phyloP scores from a whole-genome alignment of 2,113 vertebrate species.

The Callopanchax toddi region DNA sequence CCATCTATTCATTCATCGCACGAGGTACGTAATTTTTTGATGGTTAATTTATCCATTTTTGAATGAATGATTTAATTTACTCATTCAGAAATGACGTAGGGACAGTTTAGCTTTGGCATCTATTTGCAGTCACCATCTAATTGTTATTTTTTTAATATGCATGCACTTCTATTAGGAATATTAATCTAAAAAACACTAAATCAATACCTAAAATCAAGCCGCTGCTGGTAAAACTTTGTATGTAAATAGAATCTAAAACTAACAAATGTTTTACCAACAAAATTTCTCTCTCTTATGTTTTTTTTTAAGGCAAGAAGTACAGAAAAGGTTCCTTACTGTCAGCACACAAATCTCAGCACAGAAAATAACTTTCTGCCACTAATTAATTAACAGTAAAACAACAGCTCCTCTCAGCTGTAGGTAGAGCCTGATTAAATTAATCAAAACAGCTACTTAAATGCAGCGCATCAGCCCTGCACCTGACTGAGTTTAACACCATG shows the following conservation, averaged over 20 bases:
- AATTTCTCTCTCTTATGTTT: background rate
- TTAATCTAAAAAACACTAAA: background rate
- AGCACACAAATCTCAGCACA: background rate
- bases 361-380: background rate
- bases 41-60: too few species aligned
- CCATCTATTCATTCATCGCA: background rate
- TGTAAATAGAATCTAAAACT: background rate
- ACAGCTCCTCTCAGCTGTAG: background rate
- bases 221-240: background rate
- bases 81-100: background rate
- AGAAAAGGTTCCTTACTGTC: background rate
- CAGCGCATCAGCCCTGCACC: conserved; percentile 19
- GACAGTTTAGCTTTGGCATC: background rate
- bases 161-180: background rate
- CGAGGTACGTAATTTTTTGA: background rate
- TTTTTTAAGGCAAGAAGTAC: background rate
- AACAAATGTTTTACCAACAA: background rate
- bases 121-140: too few species aligned
- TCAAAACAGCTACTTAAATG: conserved; percentile 3
- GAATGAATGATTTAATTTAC: background rate
- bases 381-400: conserved; percentile 1
- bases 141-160: conserved; percentile 1
- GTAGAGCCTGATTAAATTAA: conserved; percentile 18
- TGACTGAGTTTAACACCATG: conserved; percentile 32
- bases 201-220: background rate